Conservation (phyloP, 2,888 invertebrate species). For the Amphipyra tragopoginis region DNA sequence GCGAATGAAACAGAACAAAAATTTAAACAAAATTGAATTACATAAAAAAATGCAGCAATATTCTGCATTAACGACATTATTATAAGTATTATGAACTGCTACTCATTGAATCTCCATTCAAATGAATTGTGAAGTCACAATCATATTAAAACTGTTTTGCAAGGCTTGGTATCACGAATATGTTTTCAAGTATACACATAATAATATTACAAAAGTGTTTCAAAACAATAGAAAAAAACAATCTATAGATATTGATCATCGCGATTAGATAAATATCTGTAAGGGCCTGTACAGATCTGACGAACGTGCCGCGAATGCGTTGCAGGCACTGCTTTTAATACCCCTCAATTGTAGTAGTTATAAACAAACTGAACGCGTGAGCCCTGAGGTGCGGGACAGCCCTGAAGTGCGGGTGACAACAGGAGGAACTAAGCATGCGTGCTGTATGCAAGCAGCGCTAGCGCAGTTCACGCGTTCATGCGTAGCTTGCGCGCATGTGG, state of each 20-base stretch:
- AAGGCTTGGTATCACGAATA: not conserved
- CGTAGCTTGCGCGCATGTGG: too few relatives aligned
- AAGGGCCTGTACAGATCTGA: too few relatives aligned
- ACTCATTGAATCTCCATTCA: not conserved
- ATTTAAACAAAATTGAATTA: slow-evolving; percentile 1
- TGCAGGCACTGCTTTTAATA: too few relatives aligned
- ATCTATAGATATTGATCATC: not conserved
- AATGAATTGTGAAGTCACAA: not conserved
- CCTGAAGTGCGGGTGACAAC: too few relatives aligned
- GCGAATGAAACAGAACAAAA: not conserved
- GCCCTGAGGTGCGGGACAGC: too few relatives aligned
- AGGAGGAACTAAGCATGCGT: too few relatives aligned
- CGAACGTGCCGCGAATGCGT: too few relatives aligned
- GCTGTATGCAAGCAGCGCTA: too few relatives aligned
- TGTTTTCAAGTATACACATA: slow-evolving; percentile 2
- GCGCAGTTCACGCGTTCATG: too few relatives aligned
- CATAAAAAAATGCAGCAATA: not conserved
- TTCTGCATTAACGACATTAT: slow-evolving; percentile 24
- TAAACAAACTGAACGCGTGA: too few relatives aligned
- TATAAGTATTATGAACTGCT: not conserved
- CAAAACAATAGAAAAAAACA: not conserved
- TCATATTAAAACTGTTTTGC: not conserved
- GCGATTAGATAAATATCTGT: slow-evolving; percentile 9
- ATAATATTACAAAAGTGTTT: slow-evolving; percentile 11
- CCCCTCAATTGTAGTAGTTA: too few relatives aligned